Percentiles rank a stretch among this genome's conserved stretches.
These are phyloP conservation scores for Remorina albescens DNA, from an alignment of 2,797 vertebrate species.

Conservation along the genomic window DNA sequence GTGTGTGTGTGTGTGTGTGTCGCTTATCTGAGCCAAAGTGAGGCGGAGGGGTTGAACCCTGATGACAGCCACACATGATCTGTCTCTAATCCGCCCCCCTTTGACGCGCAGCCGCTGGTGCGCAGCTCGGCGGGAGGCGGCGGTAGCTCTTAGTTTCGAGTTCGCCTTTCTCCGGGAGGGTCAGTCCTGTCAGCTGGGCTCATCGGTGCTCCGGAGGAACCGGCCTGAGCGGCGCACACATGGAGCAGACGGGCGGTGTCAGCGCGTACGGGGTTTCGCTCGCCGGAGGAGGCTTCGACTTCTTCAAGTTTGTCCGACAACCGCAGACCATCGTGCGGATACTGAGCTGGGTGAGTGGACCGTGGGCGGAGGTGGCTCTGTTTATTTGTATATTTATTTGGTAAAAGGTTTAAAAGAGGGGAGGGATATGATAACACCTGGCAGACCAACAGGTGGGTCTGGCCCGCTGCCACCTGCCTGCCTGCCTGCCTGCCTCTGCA, in stretches of 20 bases:
- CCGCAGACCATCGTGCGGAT: slow-evolving; percentile 84
- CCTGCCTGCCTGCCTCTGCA: too few relatives aligned
- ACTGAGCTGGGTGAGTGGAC: slow-evolving; percentile 84
- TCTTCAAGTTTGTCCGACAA: slow-evolving; percentile 80
- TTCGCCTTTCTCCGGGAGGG: neutral
- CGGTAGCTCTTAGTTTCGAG: neutral
- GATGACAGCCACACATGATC: neutral
- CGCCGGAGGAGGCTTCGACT: slow-evolving; percentile 80
- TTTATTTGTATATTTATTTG: too few relatives aligned
- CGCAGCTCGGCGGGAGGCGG: slow-evolving; percentile 15
- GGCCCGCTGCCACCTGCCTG: neutral
- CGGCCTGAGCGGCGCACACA: slow-evolving; percentile 32
- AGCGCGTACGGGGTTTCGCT: slow-evolving; percentile 81
- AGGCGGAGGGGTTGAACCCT: neutral
- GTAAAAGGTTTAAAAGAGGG: neutral
- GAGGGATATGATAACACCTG: neutral
- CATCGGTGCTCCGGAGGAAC: neutral
- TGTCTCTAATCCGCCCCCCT: slow-evolving; percentile 5
- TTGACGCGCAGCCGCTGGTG: slow-evolving; percentile 37
- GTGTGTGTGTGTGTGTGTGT: fast-evolving
- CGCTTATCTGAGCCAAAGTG: neutral
- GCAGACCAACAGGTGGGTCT: slow-evolving; percentile 53
- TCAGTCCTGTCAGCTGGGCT: neutral
- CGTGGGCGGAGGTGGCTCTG: neutral
- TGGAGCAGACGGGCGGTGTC: slow-evolving; percentile 75